Evolutionary conservation across 2,113 vertebrate genomes (phyloP), one percentile per base, ranked within the genome.

Genomic region (Neotragus pygmaeus): DNA sequence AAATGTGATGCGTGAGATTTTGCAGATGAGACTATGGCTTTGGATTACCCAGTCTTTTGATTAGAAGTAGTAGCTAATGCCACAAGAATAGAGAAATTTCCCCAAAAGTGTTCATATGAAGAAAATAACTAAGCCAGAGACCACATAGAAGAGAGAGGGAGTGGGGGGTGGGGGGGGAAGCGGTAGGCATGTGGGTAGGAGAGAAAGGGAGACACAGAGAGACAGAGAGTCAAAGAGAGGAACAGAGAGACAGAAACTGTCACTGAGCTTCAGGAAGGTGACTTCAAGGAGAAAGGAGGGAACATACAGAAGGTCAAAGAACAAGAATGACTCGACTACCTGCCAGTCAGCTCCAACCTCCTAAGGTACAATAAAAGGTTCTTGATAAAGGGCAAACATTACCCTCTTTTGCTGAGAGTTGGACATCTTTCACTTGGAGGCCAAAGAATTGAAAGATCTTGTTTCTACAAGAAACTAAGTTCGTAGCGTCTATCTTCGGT

Each of bases 401-500:
- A 92, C 51, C 47, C 23, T 89, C 30, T 90, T 85, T 93, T 43
- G 21, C 43, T 66, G 66, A 89, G 19, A 92, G 10, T 60, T 75
- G 70, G 49, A 82, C n/a, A 73, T 77, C 66, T 93, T 97, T 95
- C 28, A 64, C 33, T 27, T 47, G 16, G 45, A 3, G 15, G 11
- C 2, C 39, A 86, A 70, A 82, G 5, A 66, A 81, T 57, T 58
- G 4, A 95, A 96, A 92, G 55, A 47, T 64, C 55, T 39, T 28
- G 9, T 77, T 93, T 95, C 81, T 91, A 45, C 6, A 78, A 83
- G 36, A 90, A 97, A 70, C 66, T 43, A 57, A 89, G 80, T 91
- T 58, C 91, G 14, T 43, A 87, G 81, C 81, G 77, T 91, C 45
- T 83, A 14, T 81, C 73, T 77, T 94, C 88, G 27, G 70, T 94